Evolutionary conservation across 2,797 vertebrate genomes (phyloP), one percentile per base, ranked within the genome.

Genomic region (Cynodonichthys magdalenae): DNA sequence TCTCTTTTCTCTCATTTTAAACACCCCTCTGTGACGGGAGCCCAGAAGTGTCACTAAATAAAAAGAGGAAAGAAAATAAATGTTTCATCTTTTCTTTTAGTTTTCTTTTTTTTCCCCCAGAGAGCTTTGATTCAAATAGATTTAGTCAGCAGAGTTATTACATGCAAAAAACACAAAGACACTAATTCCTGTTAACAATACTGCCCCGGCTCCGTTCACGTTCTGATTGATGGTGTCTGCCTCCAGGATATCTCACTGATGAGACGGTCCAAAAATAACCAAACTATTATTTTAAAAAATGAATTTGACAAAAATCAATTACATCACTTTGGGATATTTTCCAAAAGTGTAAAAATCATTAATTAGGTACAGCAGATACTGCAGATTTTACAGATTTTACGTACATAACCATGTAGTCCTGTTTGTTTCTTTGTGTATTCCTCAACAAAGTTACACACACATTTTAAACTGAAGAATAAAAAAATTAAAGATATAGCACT

Each of bases 181-280:
- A 60, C 62, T 73, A 59, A 72, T 79, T 77, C 80, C 72, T 84
- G 81, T 79, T 82, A 81, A 82, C 81, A 82, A 75, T 65, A 66
- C 29, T 55, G 65, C 46, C 59, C 55, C 47, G 0, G n/a, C 66
- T 86, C 75, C 63, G 71, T 69, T 84, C 73, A 81, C 73, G 75
- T 85, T 69, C 75, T 80, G 69, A 84, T 74, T 74, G 81, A 77
- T 77, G 74, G 73, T 41, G 75, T 78, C 66, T 79, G 74, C 47
- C 77, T 50, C 39, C 69, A 65, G 71, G 75, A 79, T 56, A 77
- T 80, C 50, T 60, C 29, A 54, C 62, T 64, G 34, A 11, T 3
- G 53, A 49, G 59, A 73, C 34, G 50, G 39, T 50, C 42, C 31
- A 5, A 34, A 24, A 14, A 36, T 11, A 15, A 54, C 3, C n/a